phyloP scores from a whole-genome alignment of 2,113 vertebrate species.

The Pseudopodoces humilis region DNA sequence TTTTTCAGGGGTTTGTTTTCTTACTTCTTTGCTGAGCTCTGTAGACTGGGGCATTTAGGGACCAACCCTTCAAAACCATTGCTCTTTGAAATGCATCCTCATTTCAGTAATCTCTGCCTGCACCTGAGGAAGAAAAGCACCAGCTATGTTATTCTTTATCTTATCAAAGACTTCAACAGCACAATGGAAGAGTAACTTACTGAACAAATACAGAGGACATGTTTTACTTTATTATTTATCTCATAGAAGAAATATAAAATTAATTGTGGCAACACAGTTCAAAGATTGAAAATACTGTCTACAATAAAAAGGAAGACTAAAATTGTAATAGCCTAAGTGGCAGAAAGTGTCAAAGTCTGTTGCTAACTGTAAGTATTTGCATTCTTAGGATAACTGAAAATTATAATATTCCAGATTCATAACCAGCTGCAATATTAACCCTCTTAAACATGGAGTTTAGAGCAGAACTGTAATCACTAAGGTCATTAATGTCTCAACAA shows the following conservation, averaged over 20 bases:
- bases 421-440: neutral
- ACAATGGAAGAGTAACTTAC: neutral
- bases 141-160: neutral
- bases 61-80: neutral
- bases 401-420: neutral
- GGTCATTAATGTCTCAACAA: neutral
- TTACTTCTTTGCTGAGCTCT: neutral
- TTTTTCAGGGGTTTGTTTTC: neutral
- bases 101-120: neutral
- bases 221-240: neutral
- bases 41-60: neutral
- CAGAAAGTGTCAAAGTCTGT: neutral
- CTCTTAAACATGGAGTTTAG: neutral
- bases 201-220: neutral
- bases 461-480: neutral
- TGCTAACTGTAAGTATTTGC: neutral
- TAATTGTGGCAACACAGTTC: neutral
- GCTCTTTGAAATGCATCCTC: neutral
- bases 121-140: neutral
- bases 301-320: neutral
- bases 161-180: neutral
- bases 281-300: neutral
- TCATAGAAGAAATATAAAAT: neutral
- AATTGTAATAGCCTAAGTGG: neutral
- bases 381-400: neutral